A percentile compares a stretch with the other conserved stretches of the same genome.
Evolutionary conservation across 2,888 invertebrate genomes (phyloP).

Genomic region (Pseudanteris insignis): DNA sequence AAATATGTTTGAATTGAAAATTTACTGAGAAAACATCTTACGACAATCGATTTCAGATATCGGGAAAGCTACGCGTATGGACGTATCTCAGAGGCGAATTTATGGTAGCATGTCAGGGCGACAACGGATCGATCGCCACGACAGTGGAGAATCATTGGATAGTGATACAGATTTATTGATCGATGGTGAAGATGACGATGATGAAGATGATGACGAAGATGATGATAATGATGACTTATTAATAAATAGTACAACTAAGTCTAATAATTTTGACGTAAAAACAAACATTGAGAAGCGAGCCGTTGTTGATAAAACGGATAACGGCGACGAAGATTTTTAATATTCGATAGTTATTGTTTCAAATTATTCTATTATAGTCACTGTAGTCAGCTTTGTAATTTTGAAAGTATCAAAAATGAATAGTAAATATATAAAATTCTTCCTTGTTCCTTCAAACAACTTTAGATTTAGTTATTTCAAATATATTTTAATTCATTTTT

Average conservation of each 20-base stretch:
- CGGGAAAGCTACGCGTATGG: constrained; percentile 54
- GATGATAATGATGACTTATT: constrained; percentile 67
- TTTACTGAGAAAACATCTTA: too few species aligned
- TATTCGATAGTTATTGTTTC: too few species aligned
- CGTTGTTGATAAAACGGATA: constrained; percentile 60
- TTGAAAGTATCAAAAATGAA: too few species aligned
- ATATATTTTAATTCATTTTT: too few species aligned
- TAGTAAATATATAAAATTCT: too few species aligned
- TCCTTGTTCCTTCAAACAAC: too few species aligned
- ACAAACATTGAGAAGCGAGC: constrained; percentile 56
- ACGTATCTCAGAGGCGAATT: constrained; percentile 66
- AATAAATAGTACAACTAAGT: constrained; percentile 54
- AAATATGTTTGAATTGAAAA: constrained; percentile 1
- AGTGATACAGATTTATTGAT: constrained; percentile 69
- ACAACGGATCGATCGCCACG: constrained; percentile 58
- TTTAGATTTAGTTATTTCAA: too few species aligned
- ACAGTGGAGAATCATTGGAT: constrained; percentile 61
- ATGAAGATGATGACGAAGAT: constrained; percentile 71
- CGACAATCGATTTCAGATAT: constrained; percentile 49
- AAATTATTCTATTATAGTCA: too few species aligned
- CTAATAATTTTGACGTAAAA: constrained; percentile 55
- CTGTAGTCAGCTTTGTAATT: too few species aligned
- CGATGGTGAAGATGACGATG: constrained; percentile 71
- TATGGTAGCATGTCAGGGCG: constrained; percentile 71
- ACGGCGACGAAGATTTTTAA: constrained; percentile 63